Evolutionary conservation across 2,888 invertebrate genomes (phyloP).

Genomic region (Eupithecia pulchellata): DNA sequence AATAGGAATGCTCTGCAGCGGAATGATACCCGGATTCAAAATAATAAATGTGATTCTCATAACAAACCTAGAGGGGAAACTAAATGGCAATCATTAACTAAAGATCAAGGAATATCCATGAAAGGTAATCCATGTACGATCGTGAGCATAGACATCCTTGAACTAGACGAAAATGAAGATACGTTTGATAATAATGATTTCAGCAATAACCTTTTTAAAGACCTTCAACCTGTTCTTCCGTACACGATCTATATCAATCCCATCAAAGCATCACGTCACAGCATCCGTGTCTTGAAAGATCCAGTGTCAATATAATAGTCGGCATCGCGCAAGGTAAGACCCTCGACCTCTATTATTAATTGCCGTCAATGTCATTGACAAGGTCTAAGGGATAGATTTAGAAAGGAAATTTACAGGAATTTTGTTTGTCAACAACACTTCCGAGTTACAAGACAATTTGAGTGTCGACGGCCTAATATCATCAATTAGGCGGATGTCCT

Average conservation of each 20-base stretch:
- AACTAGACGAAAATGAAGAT: constrained; percentile 5
- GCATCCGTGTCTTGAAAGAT: constrained; percentile 36
- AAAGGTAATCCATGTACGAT: constrained; percentile 1
- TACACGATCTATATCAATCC: constrained; percentile 42
- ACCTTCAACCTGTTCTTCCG: constrained; percentile 42
- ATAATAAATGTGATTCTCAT: not conserved
- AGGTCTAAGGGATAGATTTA: constrained; percentile 48
- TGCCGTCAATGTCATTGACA: constrained; percentile 62
- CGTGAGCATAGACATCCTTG: constrained; percentile 2
- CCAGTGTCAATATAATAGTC: constrained; percentile 14
- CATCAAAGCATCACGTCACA: constrained; percentile 38
- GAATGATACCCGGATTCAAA: not conserved
- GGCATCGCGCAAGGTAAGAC: constrained; percentile 53
- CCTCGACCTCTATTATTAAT: constrained; percentile 55
- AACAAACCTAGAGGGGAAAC: not conserved
- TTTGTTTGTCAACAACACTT: constrained; percentile 29
- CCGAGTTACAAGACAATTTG: constrained; percentile 8
- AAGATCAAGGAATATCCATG: constrained; percentile 7
- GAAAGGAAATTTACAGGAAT: constrained; percentile 44
- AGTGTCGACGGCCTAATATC: not conserved
- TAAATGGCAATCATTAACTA: not conserved
- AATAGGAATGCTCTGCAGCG: not conserved
- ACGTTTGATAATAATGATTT: not conserved
- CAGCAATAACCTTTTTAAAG: constrained; percentile 12
- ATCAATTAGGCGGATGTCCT: not conserved